Evolutionary conservation across 2,797 vertebrate genomes (phyloP).

Genomic region (Brachyrhaphis roseni): DNA sequence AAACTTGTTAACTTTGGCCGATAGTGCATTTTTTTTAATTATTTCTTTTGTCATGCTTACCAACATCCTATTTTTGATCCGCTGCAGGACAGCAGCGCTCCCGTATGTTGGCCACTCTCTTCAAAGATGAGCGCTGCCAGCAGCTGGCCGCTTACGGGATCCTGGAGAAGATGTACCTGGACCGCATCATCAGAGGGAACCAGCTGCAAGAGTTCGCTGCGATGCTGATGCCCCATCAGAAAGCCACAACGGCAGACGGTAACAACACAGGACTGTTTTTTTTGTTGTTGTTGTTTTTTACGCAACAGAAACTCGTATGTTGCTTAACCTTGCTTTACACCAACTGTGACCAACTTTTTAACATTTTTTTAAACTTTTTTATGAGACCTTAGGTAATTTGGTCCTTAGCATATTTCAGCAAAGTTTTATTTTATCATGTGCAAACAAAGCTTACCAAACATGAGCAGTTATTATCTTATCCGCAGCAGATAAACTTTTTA

Average conservation of each 20-base stretch:
- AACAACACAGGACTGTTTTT: conserved; percentile 18
- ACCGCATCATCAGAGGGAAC: conserved; percentile 97
- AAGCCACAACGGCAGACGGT: conserved; percentile 92
- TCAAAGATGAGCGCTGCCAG: conserved; percentile 98
- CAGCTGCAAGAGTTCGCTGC: conserved; percentile 98
- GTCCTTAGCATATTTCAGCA: neutral
- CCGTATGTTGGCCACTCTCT: conserved; percentile 98
- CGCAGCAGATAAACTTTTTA: neutral
- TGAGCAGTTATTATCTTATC: neutral
- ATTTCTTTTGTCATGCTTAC: too few relatives aligned
- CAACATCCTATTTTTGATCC: neutral
- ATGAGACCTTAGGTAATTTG: neutral
- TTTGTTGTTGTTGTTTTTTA: neutral
- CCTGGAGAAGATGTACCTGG: conserved; percentile 98
- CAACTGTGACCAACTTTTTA: neutral
- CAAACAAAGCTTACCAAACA: neutral
- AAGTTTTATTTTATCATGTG: neutral
- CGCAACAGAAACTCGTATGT: neutral
- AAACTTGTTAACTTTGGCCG: too few relatives aligned
- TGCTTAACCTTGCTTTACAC: neutral
- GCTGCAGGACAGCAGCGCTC: conserved; percentile 94
- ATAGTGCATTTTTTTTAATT: too few relatives aligned
- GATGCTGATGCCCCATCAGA: conserved; percentile 99
- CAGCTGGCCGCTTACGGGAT: conserved; percentile 97
- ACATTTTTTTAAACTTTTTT: too few relatives aligned